Evolutionary conservation across 2,888 invertebrate species (phyloP), one percentile per base, ranked within the genome.

Genomic region (Stenolophus ochropezus): DNA sequence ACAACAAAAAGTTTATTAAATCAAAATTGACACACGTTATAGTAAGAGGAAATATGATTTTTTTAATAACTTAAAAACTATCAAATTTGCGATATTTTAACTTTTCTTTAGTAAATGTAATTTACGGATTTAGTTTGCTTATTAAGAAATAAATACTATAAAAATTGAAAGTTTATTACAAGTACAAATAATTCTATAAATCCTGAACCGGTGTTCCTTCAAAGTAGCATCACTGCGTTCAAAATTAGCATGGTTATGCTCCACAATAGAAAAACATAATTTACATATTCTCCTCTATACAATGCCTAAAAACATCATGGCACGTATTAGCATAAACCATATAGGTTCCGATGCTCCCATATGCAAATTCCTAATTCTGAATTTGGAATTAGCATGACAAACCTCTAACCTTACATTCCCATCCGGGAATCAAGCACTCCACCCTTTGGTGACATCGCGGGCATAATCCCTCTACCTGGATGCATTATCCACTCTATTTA

Each of bases 401-500:
- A 42, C 33, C 33, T 42, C 11, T 42, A 6, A 42, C 33, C 33
- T 42, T 1, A 42, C 33, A 42, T 42, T 11, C 33, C 33, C 33
- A 42, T 42, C 8, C 11, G 11, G 33, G 33, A 42, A 42, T 42
- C 33, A 42, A 42, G 8, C 33, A 11, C 33, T 42, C 8, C 6
- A 42, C 33, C 33, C 33, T 42, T 42, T 42, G 33, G 33, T 42
- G 33, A 51, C 51, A 16, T 14, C 51, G 2, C 16, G 16, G 16
- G n/a, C n/a, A 42, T 42, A 42, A 42, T 42, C 33, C 33, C 11
- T 1, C 33, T 42, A 42, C 33, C 33, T 42, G 33, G 33, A 42
- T 42, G 33, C 33, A 61, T 61, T 61, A 61, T 61, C 61, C 61
- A 61, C 25, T 25, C 61, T 61, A 61, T 61, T 61, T 61, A 61